Percentiles rank a stretch among this genome's conserved stretches.
These are phyloP conservation scores for Sebastes reedi DNA, from an alignment of 2,797 vertebrate species.

Conservation along the genomic window DNA sequence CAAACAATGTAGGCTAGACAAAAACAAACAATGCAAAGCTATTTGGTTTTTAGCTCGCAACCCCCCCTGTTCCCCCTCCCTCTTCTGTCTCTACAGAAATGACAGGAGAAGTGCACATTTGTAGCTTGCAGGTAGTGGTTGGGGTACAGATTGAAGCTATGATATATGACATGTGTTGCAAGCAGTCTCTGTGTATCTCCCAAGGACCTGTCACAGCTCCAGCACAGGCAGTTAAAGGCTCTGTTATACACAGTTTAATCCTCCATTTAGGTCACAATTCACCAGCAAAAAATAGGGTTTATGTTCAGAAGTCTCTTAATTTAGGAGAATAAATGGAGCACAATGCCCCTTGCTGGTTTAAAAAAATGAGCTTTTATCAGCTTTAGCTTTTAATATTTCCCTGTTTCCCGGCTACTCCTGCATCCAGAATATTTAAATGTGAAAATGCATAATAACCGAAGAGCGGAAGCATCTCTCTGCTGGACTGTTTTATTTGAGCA, in stretches of 20 bases:
- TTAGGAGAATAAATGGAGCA: conserved; percentile 14
- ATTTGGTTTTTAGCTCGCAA: conserved; percentile 67
- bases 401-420: conserved; percentile 7
- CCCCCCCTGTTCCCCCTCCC: conserved; percentile 20
- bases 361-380: conserved; percentile 11
- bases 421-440: conserved; percentile 34
- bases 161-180: conserved; percentile 87
- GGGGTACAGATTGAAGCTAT: conserved; percentile 84
- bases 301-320: conserved; percentile 37
- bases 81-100: conserved; percentile 69
- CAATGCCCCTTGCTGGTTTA: conserved; percentile 8
- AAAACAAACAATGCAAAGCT: conserved; percentile 78
- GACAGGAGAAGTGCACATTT: conserved; percentile 82
- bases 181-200: conserved; percentile 84
- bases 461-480: conserved; percentile 11
- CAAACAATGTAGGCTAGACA: conserved; percentile 59
- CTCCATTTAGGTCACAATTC: conserved; percentile 79
- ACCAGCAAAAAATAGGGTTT: conserved; percentile 53
- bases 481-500: conserved; percentile 19
- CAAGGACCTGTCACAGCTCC: conserved; percentile 81
- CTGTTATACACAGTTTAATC: conserved; percentile 77
- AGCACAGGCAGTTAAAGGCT: conserved; percentile 77
- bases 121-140: conserved; percentile 83
- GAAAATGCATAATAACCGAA: conserved; percentile 6
- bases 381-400: conserved; percentile 31